A percentile compares a stretch with the other conserved stretches of the same genome.
Conservation (phyloP, 2,113 vertebrate species). For the Arizona elegans region DNA sequence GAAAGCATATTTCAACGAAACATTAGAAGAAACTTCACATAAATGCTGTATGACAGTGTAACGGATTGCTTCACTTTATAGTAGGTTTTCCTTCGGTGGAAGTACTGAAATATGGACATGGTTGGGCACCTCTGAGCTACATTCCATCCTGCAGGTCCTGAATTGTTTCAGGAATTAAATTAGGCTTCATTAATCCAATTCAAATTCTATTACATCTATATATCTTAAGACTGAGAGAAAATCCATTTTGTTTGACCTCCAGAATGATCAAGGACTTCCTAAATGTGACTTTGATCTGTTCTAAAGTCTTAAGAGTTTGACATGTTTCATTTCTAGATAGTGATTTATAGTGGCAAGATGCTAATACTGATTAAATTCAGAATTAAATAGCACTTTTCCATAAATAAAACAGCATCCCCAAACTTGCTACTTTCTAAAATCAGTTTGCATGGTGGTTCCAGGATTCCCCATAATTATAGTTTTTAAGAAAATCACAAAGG, state of each 20-base stretch:
- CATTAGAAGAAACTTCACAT: background rate
- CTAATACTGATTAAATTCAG: background rate
- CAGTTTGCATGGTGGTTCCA: background rate
- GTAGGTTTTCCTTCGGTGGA: background rate
- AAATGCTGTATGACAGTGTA: background rate
- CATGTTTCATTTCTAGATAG: background rate
- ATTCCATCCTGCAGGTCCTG: background rate
- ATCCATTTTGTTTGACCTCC: background rate
- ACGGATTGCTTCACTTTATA: background rate
- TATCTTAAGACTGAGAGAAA: background rate
- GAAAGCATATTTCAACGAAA: background rate
- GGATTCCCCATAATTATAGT: background rate
- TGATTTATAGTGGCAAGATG: background rate
- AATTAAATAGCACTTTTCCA: background rate
- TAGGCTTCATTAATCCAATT: background rate
- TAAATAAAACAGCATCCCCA: background rate
- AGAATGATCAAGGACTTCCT: background rate
- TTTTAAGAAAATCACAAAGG: background rate
- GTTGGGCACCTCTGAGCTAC: background rate
- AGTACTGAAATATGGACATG: background rate
- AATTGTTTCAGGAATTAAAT: background rate
- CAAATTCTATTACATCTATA: background rate
- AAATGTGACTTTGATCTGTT: background rate
- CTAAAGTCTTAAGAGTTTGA: background rate
- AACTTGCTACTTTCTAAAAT: background rate